Evolutionary conservation across 1,140 invertebrate genomes (phyloP), one percentile per base, ranked within the genome.

Genomic region (Leptestheria dahalacensis): DNA sequence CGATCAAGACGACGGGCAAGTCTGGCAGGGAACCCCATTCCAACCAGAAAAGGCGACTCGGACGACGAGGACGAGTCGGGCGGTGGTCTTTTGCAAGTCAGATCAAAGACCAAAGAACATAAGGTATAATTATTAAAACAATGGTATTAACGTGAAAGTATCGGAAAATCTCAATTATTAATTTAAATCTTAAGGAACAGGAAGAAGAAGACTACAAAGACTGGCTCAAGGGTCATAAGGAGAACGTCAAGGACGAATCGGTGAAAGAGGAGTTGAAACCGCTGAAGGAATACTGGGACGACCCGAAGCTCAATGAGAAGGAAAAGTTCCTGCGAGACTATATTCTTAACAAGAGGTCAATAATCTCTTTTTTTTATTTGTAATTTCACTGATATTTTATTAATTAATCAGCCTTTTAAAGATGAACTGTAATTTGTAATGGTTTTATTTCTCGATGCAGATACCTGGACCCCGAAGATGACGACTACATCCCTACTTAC

Each of bases 261-360:
- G 75, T 80, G 53, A 73, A 81, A 68, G 66, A 71, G 47, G 80
- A 83, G 54, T 72, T 90, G 64, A 82, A 83, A 67, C 80, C 82
- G 15, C 70, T 97, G 28, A 84, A 85, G 62, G 80, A 90, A 41
- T 86, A 83, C 70, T 97, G 92, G 92, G 83, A 75, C 26, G 78
- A 86, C 72, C 83, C 85, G 33, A 82, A 85, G 62, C 73, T 97
- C 21, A 82, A 86, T 68, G 74, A 84, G 63, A 81, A 80, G 53
- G 94, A 98, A 72, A 82, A 85, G 59, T 97, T 94, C 72, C 73
- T 98, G 1, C 79, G 86, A 51, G 92, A 97, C 75, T 97, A 90
- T 68, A 82, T 98, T 67, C 73, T 97, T 15, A 90, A 96, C 69
- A 90, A 92, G 71, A 82, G 78, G 71, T 87, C n/a, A n/a, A n/a